A percentile compares a stretch with the other conserved stretches of the same genome.
Conservation (phyloP, 1,140 invertebrate genomes). For the Bilobella aurantiaca region DNA sequence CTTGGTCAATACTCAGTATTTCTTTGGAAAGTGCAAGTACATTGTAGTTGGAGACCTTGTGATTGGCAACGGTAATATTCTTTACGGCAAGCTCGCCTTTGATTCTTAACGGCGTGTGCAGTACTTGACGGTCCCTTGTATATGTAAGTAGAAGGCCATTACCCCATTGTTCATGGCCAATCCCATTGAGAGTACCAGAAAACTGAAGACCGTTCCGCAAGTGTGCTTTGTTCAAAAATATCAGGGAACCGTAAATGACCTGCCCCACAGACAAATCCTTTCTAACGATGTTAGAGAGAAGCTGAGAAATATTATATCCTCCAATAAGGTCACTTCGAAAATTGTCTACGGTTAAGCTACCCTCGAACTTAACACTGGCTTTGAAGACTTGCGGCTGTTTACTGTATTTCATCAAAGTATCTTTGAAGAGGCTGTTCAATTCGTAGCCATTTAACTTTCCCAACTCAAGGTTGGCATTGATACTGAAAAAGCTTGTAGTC, state of each 20-base stretch:
- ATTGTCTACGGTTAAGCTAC: not conserved
- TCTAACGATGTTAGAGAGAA: not conserved
- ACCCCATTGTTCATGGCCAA: not conserved
- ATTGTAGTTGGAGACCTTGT: not conserved
- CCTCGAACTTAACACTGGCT: not conserved
- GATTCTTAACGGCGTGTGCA: not conserved
- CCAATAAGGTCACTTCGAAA: not conserved
- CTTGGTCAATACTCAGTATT: not conserved
- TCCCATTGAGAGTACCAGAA: not conserved
- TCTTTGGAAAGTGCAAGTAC: not conserved
- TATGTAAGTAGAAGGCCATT: not conserved
- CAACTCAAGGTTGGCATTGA: not conserved
- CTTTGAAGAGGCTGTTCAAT: not conserved
- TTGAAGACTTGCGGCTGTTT: not conserved
- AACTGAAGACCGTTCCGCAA: not conserved
- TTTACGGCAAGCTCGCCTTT: not conserved
- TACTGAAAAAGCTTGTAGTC: not conserved
- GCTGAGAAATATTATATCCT: not conserved
- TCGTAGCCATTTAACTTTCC: not conserved
- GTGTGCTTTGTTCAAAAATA: not conserved
- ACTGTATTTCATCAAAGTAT: not conserved
- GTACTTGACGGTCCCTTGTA: not conserved
- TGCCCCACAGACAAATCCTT: conserved; percentile 7
- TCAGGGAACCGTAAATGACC: conserved; percentile 1
- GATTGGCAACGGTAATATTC: not conserved